Percentiles rank a stretch among this genome's conserved stretches.
Conservation (phyloP, 2,888 invertebrate genomes). For the Cacoxenus indagator region DNA sequence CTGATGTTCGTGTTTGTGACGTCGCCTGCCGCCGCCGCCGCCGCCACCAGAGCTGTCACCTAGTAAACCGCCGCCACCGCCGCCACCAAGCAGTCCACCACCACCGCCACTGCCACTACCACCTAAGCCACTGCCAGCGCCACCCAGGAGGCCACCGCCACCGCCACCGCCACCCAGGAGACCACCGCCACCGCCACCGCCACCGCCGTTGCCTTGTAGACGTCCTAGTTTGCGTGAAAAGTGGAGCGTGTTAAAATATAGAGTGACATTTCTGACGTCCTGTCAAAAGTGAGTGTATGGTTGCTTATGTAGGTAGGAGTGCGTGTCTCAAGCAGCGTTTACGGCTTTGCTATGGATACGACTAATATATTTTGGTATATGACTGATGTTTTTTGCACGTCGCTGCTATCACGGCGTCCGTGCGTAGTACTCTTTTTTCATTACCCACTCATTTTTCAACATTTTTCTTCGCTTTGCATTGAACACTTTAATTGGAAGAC, state of each 20-base stretch:
- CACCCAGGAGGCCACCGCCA: slow-evolving; percentile 22
- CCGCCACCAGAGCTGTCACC: slow-evolving; percentile 29
- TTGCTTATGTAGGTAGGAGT: neutral
- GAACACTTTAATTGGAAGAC: too few species aligned
- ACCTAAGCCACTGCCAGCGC: slow-evolving; percentile 18
- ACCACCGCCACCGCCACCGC: too few species aligned
- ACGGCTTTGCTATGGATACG: neutral
- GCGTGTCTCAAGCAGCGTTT: neutral
- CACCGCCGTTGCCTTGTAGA: slow-evolving; percentile 49
- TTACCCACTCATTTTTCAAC: neutral
- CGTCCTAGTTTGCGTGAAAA: slow-evolving; percentile 37
- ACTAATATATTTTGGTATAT: neutral
- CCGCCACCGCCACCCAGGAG: neutral
- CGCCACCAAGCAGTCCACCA: slow-evolving; percentile 36
- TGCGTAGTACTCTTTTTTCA: neutral
- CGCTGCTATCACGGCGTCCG: neutral
- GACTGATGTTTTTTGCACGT: neutral
- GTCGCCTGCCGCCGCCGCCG: slow-evolving; percentile 53
- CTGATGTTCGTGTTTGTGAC: slow-evolving; percentile 60
- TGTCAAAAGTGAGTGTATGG: neutral
- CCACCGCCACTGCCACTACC: slow-evolving; percentile 29
- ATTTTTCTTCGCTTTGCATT: too few species aligned
- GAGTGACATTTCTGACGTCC: neutral
- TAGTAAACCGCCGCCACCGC: slow-evolving; percentile 36
- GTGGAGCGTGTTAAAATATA: neutral